Base-by-base conservation (phyloP, 2,113 vertebrate genomes). In the Todiramphus chloris region DNA sequence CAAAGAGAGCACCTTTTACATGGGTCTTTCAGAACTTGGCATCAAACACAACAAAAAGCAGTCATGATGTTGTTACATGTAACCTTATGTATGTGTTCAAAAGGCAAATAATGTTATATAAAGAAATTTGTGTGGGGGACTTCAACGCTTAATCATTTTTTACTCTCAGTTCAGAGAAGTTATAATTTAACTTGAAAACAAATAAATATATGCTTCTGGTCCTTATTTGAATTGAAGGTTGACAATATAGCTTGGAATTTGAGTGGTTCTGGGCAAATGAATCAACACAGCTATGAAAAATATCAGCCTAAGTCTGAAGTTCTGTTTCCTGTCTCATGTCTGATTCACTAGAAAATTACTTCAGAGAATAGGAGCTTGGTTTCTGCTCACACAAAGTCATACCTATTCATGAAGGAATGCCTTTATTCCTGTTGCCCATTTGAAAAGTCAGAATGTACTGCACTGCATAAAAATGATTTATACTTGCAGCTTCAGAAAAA, bases 51-150 rank as follows among this genome's bases (percentile, higher is more conserved):
- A 24, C 17, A n/a, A 48, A 84, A 83, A 55, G 6, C 7, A 55
- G 16, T 63, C 0, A 0, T 4, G 4, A 10, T 59, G 30, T 46
- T 44, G 2, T n/a, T 60, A 72, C 7, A 27, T 6, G 3, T 9
- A 48, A 16, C 1, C 5, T 46, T 28, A 41, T 1, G 1, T 16
- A 0, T 9, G n/a, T 3, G 7, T 62, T 63, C 55, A 73, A 85
- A 37, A 41, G 51, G 15, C 3, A 33, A 25, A 3, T 8, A 23
- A 39, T 39, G 7, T 9, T 33, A 60, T 2, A 74, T 0, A 25
- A 7, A 43, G 51, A 64, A 51, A 28, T n/a, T 72, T 4, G 2
- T 0, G 12, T 27, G 18, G 20, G 8, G 5, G 55, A 25, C 11
- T 76, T 82, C 4, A 56, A 44, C 31, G 12, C 9, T 67, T 11